Evolutionary conservation across 2,797 vertebrate genomes (phyloP).

Genomic region (Scolopax rusticola): DNA sequence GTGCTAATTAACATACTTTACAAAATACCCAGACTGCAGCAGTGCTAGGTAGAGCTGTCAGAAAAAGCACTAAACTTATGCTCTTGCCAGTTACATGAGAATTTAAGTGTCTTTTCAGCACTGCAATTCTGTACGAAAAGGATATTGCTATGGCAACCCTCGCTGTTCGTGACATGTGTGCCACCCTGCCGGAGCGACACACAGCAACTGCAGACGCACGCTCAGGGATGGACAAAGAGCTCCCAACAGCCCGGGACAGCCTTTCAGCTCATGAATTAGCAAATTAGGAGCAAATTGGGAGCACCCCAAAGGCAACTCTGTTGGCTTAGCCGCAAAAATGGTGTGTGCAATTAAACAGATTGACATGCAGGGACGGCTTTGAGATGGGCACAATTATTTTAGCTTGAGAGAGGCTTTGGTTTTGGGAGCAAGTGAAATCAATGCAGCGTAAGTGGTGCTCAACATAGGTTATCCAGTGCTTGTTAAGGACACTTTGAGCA

Average conservation of each 20-base stretch:
- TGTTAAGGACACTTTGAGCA: background rate
- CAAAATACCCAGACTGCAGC: conserved; percentile 66
- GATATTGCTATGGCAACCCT: conserved; percentile 67
- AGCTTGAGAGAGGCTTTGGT: background rate
- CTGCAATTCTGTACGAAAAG: background rate
- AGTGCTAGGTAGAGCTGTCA: conserved; percentile 64
- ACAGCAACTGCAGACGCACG: background rate
- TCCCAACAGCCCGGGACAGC: background rate
- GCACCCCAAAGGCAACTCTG: background rate
- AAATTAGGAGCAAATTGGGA: background rate
- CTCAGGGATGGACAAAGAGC: background rate
- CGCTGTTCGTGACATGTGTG: conserved; percentile 56
- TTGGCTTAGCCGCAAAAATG: background rate
- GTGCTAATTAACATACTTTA: conserved; percentile 68
- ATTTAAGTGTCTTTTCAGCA: conserved; percentile 62
- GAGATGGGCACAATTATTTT: background rate
- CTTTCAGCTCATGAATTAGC: background rate
- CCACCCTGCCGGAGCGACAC: conserved; percentile 20
- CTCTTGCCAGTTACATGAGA: conserved; percentile 57
- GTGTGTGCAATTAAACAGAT: background rate
- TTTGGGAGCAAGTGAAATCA: background rate
- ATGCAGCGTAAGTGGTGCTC: background rate
- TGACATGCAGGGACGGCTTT: background rate
- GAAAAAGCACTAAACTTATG: conserved; percentile 69
- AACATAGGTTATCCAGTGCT: background rate